Base-by-base conservation (phyloP, 2,888 invertebrate species). In the Mycogona germanica region DNA sequence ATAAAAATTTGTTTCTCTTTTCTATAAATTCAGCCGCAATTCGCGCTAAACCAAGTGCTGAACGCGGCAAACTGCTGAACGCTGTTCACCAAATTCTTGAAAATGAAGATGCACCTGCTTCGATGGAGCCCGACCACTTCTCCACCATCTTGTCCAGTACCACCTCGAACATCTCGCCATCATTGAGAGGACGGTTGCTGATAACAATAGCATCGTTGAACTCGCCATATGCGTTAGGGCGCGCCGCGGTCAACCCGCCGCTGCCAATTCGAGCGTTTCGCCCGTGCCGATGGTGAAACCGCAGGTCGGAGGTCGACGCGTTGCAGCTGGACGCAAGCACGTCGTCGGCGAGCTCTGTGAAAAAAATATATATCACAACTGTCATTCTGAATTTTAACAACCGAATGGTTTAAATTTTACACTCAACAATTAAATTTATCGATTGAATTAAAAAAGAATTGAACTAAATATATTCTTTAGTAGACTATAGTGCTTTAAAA, bases 121-220 rank as follows among this genome's bases (percentile, higher is more conserved):
- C 92, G 51, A 93, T 81, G 58, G 88, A 87, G 4, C 93, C 92
- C 12, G 87, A 86, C 93, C 92, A 93, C 58, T 89, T 79, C 62
- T 87, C 88, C 17, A 92, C 87, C 79, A 91, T 85, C 64, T 82
- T 84, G 67, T 93, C 92, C 46, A 95, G 80, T 46, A 82, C 76
- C 25, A 95, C 81, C 70, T 95, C 91, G 68, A 95, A 95, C 70
- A 95, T 78, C 69, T 95, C 93, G 45, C 87, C 86, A 64, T 91
- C 87, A 21, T 85, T 76, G 46, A 95, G 71, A 0, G 91, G 86
- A 51, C 93, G 76, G 67, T 84, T 89, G 56, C 88, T 89, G 67
- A 93, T 86, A 2, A 93, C 83, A 59, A 95, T 89, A 0, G 92
- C 91, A 67, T 92, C 89, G 67, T 92, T 93, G 70, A 93, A 95